These are phyloP conservation scores for Galendromus occidentalis DNA, from an alignment of 1,140 invertebrate species.

Conservation along the genomic window DNA sequence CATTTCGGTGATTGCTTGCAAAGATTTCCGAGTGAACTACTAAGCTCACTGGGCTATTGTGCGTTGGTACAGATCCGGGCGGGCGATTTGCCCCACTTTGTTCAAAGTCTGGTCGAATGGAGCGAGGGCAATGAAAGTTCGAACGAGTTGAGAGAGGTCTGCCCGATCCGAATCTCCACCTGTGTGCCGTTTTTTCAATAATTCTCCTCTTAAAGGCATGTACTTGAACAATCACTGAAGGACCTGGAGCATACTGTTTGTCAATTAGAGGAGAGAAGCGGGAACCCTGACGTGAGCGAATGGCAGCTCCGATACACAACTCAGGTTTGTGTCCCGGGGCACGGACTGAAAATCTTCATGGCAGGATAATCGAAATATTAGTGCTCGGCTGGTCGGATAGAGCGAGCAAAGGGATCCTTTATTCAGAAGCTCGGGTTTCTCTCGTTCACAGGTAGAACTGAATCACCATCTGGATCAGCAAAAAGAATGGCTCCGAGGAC, in stretches of 20 bases:
- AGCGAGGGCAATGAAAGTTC: too few species aligned
- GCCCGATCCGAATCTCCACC: too few species aligned
- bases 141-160: too few species aligned
- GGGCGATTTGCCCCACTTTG: too few species aligned
- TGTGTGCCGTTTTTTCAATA: not conserved
- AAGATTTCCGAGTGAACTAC: too few species aligned
- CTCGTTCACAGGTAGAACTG: constrained; percentile 18
- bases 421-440: not conserved
- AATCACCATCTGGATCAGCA: constrained; percentile 20
- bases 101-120: too few species aligned
- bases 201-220: not conserved
- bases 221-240: not conserved
- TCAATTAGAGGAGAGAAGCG: not conserved
- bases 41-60: too few species aligned
- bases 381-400: too few species aligned
- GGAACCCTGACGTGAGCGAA: not conserved
- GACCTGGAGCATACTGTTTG: not conserved
- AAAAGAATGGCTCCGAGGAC: constrained; percentile 17
- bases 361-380: too few species aligned
- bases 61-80: too few species aligned
- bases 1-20: too few species aligned
- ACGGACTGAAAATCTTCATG: constrained; percentile 20
- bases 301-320: constrained; percentile 8
- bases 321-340: constrained; percentile 14
- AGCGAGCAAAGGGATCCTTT: too few species aligned